Percentiles rank a stretch among this genome's conserved stretches.
These are phyloP conservation scores for Rhorus exstirpatorius DNA, from an alignment of 2,888 invertebrate species.

Conservation along the genomic window DNA sequence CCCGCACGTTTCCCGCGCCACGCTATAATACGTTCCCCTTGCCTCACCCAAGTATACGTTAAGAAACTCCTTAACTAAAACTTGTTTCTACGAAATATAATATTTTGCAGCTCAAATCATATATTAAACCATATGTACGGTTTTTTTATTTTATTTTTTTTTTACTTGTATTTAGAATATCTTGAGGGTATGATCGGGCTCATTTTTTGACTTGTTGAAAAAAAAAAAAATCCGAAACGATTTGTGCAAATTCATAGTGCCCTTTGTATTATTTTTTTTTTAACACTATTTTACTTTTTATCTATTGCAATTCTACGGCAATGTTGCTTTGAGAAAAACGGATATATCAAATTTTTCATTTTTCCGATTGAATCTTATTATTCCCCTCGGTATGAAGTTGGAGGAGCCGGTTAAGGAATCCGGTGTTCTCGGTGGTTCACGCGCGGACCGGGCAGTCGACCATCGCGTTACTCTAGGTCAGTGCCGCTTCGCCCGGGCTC, in stretches of 20 bases:
- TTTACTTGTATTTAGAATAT: too few species aligned
- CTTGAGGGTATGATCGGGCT: too few species aligned
- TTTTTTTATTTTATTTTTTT: too few species aligned
- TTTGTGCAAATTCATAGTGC: background rate
- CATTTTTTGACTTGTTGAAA: too few species aligned
- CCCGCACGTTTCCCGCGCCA: too few species aligned
- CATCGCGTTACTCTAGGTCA: slow-evolving; percentile 83
- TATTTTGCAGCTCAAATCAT: too few species aligned
- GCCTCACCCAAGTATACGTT: too few species aligned
- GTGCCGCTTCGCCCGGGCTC: slow-evolving; percentile 77
- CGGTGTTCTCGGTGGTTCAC: slow-evolving; percentile 48
- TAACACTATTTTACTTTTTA: background rate
- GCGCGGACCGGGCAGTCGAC: slow-evolving; percentile 75
- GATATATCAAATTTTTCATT: background rate
- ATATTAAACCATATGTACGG: too few species aligned
- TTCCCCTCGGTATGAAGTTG: background rate
- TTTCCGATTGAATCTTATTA: slow-evolving; percentile 17
- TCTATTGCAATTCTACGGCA: background rate
- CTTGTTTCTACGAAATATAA: too few species aligned
- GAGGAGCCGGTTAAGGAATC: slow-evolving; percentile 42
- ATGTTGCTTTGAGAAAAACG: background rate
- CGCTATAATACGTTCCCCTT: too few species aligned
- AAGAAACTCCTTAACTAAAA: too few species aligned
- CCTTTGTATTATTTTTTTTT: background rate
- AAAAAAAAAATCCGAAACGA: too few species aligned